These are phyloP conservation scores for Papilio xuthus DNA, from an alignment of 1,140 invertebrate genomes.

Conservation along the genomic window DNA sequence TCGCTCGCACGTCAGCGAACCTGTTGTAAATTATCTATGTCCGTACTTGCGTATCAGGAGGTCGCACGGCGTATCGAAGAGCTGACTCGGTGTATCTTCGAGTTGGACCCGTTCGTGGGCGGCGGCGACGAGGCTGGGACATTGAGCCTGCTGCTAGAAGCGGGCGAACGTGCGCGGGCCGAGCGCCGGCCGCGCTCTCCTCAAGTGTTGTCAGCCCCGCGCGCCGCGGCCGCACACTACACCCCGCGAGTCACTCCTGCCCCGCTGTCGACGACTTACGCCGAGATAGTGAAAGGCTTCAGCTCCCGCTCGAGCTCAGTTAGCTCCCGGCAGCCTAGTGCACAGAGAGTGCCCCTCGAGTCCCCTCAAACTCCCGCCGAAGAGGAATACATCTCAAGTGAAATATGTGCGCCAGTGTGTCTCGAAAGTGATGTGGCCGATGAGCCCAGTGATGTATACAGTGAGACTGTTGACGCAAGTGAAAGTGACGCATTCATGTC, in stretches of 20 bases:
- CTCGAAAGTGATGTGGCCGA: constrained; percentile 31
- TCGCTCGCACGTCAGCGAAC: constrained; percentile 59
- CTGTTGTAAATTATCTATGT: constrained; percentile 75
- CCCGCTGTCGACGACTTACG: constrained; percentile 88
- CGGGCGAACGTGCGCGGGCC: constrained; percentile 65
- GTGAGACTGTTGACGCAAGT: constrained; percentile 31
- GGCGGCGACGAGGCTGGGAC: constrained; percentile 62
- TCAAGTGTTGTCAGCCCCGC: constrained; percentile 59
- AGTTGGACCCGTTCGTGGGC: constrained; percentile 84
- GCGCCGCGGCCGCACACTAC: constrained; percentile 86
- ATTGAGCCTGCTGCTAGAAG: constrained; percentile 70
- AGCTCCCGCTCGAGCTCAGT: constrained; percentile 70
- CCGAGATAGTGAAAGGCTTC: constrained; percentile 87
- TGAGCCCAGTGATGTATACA: constrained; percentile 32
- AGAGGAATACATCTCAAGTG: constrained; percentile 4
- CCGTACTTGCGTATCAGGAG: constrained; percentile 87
- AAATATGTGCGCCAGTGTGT: constrained; percentile 23
- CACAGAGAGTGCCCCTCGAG: constrained; percentile 46
- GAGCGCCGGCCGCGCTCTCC: constrained; percentile 62
- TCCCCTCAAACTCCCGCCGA: constrained; percentile 17
- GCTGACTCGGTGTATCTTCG: constrained; percentile 86
- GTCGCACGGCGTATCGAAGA: constrained; percentile 85
- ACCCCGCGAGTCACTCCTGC: constrained; percentile 85
- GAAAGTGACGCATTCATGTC: constrained; percentile 28
- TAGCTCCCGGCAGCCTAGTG: constrained; percentile 52